Percentiles rank a stretch among this genome's conserved stretches.
Conservation (phyloP, 2,113 vertebrate species). For the Astur gentilis region DNA sequence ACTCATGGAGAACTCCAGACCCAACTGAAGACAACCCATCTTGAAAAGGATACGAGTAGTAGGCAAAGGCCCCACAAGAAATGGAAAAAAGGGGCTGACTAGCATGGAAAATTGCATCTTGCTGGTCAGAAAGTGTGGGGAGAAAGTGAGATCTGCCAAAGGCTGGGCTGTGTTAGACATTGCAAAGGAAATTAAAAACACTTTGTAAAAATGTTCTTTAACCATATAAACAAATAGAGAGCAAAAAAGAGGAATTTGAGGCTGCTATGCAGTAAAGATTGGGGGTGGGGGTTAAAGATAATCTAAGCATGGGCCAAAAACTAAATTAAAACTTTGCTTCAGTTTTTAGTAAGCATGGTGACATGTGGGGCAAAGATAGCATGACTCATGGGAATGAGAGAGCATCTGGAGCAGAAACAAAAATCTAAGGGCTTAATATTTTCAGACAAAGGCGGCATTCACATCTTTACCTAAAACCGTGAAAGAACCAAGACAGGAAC, state of each 20-base stretch:
- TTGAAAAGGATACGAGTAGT: background rate
- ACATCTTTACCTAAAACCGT: background rate
- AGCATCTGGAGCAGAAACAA: background rate
- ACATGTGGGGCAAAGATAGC: background rate
- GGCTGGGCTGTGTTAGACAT: background rate
- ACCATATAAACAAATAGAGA: background rate
- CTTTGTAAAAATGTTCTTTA: constrained; percentile 10
- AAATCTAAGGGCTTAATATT: background rate
- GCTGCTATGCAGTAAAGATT: background rate
- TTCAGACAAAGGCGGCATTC: background rate
- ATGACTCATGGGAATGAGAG: background rate
- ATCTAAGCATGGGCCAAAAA: background rate
- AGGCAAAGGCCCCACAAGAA: background rate
- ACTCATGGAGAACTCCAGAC: background rate
- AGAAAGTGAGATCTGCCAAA: constrained; percentile 13
- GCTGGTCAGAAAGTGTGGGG: background rate
- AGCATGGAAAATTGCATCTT: constrained; percentile 3
- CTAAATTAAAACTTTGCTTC: background rate
- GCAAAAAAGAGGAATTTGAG: background rate
- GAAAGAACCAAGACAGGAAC: background rate
- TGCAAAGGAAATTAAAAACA: constrained; percentile 57
- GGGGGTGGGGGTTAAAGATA: background rate
- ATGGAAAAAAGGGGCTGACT: background rate
- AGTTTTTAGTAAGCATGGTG: background rate
- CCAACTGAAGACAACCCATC: background rate